Evolutionary conservation across 1,140 invertebrate species (phyloP).

Genomic region (Metopolophium dirhodum): DNA sequence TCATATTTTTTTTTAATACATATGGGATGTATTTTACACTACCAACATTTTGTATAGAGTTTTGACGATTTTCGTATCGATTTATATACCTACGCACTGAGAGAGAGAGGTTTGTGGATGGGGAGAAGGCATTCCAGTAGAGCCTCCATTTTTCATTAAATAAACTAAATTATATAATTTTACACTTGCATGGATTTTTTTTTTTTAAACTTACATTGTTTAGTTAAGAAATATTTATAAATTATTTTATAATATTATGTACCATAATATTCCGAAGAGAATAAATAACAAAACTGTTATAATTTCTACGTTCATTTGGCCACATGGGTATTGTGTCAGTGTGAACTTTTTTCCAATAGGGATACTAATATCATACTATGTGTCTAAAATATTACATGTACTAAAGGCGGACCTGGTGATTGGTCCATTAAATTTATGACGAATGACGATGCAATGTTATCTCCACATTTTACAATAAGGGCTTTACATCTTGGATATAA

Average conservation of each 20-base stretch:
- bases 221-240: background rate
- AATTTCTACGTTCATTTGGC: background rate
- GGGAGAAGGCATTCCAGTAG: too few species aligned
- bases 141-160: background rate
- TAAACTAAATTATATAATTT: background rate
- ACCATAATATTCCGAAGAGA: background rate
- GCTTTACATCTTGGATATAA: too few species aligned
- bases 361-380: too few species aligned
- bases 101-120: background rate
- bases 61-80: background rate
- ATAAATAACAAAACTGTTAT: background rate
- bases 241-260: background rate
- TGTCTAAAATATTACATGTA: background rate
- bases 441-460: too few species aligned
- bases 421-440: too few species aligned
- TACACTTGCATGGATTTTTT: background rate
- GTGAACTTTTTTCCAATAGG: background rate
- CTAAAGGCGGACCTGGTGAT: background rate
- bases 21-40: background rate
- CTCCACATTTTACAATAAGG: too few species aligned
- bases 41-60: background rate
- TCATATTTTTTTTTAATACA: background rate
- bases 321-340: background rate
- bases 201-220: background rate
- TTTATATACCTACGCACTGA: background rate